Base-by-base conservation (phyloP, 2,113 vertebrate species). In the Tychaedon coryphoeus region DNA sequence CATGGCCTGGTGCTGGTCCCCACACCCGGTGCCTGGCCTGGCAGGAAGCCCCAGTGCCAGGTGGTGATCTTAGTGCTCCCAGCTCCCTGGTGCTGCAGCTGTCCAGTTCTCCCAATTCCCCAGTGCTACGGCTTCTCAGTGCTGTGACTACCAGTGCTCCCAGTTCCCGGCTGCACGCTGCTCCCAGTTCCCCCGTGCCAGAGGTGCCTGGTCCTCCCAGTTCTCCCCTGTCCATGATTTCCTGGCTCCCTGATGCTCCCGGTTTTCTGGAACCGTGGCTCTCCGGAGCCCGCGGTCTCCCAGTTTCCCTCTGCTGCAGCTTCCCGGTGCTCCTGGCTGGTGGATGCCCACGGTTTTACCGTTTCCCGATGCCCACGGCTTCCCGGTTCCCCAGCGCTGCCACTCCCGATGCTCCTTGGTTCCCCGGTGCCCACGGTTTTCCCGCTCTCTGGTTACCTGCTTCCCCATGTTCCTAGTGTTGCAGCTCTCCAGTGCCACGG, bases 61-160 rank as follows among this genome's bases (percentile, higher is more conserved):
- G 31, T 22, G 66, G 12, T 34, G 51, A 57, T 65, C 64, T 45
- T 7, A 1, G 29, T 42, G 17, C 16, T 66, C 74, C 40, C 42
- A 9, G 23, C 33, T 82, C 12, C 57, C 77, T 6, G 31, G 4
- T 33, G 74, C 42, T 19, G 31, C 3, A 15, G 31, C 51, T 33
- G 33, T 42, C n/a, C 36, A 10, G 17, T 34, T 47, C 36, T 29
- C 47, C 43, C 19, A 17, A 20, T 50, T 85, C 12, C n/a, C 33
- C 42, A 9, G 19, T 5, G 22, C 53, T 67, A 19, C 1, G 0
- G 34, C 40, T 73, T 45, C 53, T 61, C 24, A 0, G 13, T 25
- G 45, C 51, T 29, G 23, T 2, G 31, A 48, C 62, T 53, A 77
- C 45, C 57, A 31, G 9, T 8, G 51, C 34, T 81, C 12, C 23